Evolutionary conservation across 2,888 invertebrate genomes (phyloP).

Genomic region (Volucella zonaria): DNA sequence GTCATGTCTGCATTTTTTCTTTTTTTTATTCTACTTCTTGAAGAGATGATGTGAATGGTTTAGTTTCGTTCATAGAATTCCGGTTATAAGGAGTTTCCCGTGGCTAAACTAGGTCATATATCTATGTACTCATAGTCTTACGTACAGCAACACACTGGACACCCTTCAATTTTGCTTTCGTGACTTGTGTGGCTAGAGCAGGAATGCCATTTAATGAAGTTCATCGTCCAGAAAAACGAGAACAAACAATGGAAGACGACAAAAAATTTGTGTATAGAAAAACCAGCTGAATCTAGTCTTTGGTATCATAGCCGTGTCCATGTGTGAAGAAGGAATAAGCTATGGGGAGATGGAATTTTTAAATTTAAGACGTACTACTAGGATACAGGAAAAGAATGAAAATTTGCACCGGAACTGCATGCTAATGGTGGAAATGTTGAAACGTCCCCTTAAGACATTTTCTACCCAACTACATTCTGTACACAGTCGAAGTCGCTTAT

Average conservation of each 20-base stretch:
- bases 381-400: background rate
- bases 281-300: background rate
- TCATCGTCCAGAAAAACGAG: constrained; percentile 14
- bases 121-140: too few relatives aligned
- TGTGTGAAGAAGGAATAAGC: background rate
- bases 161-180: constrained; percentile 25
- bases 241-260: constrained; percentile 1
- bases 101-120: background rate
- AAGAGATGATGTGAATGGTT: constrained; percentile 48
- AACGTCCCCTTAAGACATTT: background rate
- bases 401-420: constrained; percentile 18
- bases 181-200: constrained; percentile 30
- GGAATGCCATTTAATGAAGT: constrained; percentile 49
- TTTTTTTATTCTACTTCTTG: constrained; percentile 20
- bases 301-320: background rate
- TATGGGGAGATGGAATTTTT: constrained; percentile 7
- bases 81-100: constrained; percentile 17
- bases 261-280: background rate
- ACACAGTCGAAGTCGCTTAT: background rate
- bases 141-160: constrained; percentile 3
- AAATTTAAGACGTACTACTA: constrained; percentile 1
- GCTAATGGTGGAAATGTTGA: constrained; percentile 27
- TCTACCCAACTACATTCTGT: background rate
- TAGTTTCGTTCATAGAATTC: constrained; percentile 11
- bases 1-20: constrained; percentile 18